phyloP scores from a whole-genome alignment of 2,797 vertebrate genomes.

The Rhodeus uyekii region DNA sequence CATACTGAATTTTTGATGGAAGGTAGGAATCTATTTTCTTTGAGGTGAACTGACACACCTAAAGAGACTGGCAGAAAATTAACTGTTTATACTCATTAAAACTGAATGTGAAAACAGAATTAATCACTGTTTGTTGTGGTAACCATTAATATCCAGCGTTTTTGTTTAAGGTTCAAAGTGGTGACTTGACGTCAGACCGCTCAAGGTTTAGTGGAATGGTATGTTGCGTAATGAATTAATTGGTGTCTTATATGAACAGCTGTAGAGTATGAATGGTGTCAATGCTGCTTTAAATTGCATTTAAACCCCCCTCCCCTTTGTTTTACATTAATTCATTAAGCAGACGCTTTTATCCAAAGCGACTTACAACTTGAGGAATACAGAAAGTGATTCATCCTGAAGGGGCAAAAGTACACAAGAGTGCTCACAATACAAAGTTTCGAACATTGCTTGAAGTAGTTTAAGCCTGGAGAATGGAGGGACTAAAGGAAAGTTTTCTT shows the following conservation, averaged over 20 bases:
- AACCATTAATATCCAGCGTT: constrained; percentile 36
- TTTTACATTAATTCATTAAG: too few relatives aligned
- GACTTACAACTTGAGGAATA: too few relatives aligned
- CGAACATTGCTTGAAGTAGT: too few relatives aligned
- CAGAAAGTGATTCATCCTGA: too few relatives aligned
- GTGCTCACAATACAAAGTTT: too few relatives aligned
- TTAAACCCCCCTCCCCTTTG: too few relatives aligned
- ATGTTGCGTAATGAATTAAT: not conserved
- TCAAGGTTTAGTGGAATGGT: not conserved
- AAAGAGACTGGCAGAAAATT: not conserved
- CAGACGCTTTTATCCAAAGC: too few relatives aligned
- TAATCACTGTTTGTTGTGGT: constrained; percentile 46
- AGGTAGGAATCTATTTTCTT: not conserved
- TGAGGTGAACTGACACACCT: not conserved
- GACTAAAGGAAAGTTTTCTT: too few relatives aligned
- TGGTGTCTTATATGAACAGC: not conserved
- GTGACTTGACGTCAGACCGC: not conserved
- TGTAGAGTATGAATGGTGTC: not conserved
- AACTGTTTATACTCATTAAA: constrained; percentile 15
- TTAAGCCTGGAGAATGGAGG: too few relatives aligned
- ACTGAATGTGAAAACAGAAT: not conserved
- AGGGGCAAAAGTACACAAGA: too few relatives aligned
- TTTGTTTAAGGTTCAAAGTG: constrained; percentile 7
- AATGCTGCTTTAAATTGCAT: not conserved
- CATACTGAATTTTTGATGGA: not conserved